Evolutionary conservation across 2,888 invertebrate species (phyloP).

Genomic region (Caradrina clavipalpis): DNA sequence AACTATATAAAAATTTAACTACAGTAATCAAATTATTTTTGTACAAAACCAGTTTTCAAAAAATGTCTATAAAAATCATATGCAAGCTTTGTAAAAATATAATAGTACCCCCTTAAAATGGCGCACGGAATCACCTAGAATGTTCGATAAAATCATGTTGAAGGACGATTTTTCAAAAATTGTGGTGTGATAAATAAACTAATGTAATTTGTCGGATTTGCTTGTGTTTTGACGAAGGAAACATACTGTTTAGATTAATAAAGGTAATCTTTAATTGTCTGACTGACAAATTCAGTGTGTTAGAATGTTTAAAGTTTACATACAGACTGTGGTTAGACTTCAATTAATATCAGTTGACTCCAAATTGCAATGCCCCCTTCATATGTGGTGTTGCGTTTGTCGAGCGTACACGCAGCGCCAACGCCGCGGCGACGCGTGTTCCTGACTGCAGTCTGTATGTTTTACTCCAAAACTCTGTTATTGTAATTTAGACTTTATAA

Average conservation of each 20-base stretch:
- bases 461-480: not conserved
- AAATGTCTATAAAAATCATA: no score
- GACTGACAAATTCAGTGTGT: not conserved
- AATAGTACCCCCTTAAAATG: no score
- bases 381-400: no score
- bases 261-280: not conserved
- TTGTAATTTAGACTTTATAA: not conserved
- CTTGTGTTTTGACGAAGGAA: not conserved
- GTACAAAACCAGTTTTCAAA: no score
- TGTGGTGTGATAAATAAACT: not conserved
- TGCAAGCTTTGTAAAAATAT: no score
- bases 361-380: no score
- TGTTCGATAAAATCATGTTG: not conserved
- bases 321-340: not conserved
- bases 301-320: not conserved
- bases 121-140: no score
- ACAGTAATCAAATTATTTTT: no score
- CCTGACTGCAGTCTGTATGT: slow-evolving; percentile 20
- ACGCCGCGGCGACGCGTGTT: not conserved
- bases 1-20: no score
- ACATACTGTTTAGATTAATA: slow-evolving; percentile 9
- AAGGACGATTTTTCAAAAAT: slow-evolving; percentile 28
- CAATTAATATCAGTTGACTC: no score
- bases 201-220: no score
- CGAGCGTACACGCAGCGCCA: not conserved